Evolutionary conservation across 2,888 invertebrate genomes (phyloP).

Genomic region (Embidobia sp.): DNA sequence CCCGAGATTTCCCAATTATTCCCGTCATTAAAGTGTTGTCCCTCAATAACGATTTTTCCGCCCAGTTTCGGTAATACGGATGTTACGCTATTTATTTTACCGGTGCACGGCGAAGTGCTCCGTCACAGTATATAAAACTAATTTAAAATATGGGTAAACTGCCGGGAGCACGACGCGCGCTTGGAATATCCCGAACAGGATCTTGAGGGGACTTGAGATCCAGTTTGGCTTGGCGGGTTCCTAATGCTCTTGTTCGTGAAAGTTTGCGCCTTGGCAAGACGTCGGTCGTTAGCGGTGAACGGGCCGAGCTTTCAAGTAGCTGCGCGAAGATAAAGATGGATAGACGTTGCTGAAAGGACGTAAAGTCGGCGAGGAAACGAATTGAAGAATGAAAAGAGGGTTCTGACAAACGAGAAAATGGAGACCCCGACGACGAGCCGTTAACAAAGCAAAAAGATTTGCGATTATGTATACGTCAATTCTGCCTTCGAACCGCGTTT

Average conservation of each 20-base stretch:
- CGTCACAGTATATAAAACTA: no score
- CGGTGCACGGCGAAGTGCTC: no score
- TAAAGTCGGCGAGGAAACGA: slow-evolving; percentile 51
- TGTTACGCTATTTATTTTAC: no score
- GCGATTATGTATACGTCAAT: slow-evolving; percentile 30
- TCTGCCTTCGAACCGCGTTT: slow-evolving; percentile 21
- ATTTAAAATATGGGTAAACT: slow-evolving; percentile 13
- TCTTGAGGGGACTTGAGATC: slow-evolving; percentile 58
- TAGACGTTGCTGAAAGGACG: slow-evolving; percentile 62
- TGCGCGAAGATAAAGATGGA: slow-evolving; percentile 63
- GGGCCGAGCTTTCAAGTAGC: slow-evolving; percentile 61
- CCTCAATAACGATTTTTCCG: no score
- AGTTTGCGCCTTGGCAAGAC: slow-evolving; percentile 64
- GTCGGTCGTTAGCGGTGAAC: slow-evolving; percentile 64
- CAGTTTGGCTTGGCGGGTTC: slow-evolving; percentile 61
- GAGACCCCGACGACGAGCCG: slow-evolving; percentile 32
- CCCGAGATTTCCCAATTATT: no score
- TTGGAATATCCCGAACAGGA: slow-evolving; percentile 62
- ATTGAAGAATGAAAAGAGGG: slow-evolving; percentile 59
- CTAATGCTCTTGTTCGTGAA: slow-evolving; percentile 65
- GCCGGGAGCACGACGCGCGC: slow-evolving; percentile 49
- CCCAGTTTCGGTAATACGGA: no score
- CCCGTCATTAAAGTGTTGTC: no score
- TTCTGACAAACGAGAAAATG: slow-evolving; percentile 62
- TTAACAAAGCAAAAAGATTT: slow-evolving; percentile 56